Evolutionary conservation across 2,888 invertebrate species (phyloP).

Genomic region (Andrena bucephala): DNA sequence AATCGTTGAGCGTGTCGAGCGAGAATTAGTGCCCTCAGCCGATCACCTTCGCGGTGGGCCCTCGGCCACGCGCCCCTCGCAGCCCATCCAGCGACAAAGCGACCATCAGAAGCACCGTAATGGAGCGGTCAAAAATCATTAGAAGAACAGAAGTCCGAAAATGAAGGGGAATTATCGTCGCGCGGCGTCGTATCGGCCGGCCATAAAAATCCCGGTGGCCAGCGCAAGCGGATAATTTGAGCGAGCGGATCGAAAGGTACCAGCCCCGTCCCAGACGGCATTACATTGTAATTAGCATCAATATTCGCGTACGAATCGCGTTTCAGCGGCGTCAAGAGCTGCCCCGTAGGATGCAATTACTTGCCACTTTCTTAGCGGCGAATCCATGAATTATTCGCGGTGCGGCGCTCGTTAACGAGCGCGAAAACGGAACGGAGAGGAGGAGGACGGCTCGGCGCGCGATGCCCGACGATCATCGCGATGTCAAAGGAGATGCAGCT

Average conservation of each 20-base stretch:
- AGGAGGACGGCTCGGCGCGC: background rate
- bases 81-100: constrained; percentile 35
- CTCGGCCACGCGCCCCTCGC: background rate
- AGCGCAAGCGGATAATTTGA: constrained; percentile 29
- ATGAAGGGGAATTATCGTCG: constrained; percentile 39
- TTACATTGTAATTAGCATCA: constrained; percentile 65
- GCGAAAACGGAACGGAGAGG: constrained; percentile 56
- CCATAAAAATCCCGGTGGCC: constrained; percentile 24
- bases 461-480: constrained; percentile 58
- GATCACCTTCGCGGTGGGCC: background rate
- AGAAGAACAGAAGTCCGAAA: constrained; percentile 25
- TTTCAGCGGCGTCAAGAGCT: constrained; percentile 24
- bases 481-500: constrained; percentile 76
- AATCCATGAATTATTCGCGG: constrained; percentile 71
- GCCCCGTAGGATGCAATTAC: constrained; percentile 66
- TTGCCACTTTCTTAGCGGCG: constrained; percentile 60
- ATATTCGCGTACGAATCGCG: constrained; percentile 56
- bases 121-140: constrained; percentile 42
- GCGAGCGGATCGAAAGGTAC: constrained; percentile 2
- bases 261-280: constrained; percentile 6
- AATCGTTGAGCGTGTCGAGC: constrained; percentile 23
- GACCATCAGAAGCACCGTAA: background rate
- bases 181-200: background rate
- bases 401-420: constrained; percentile 64
- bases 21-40: constrained; percentile 1